Base-by-base conservation (phyloP, 2,888 invertebrate genomes). In the Amblyjoppa proteus region DNA sequence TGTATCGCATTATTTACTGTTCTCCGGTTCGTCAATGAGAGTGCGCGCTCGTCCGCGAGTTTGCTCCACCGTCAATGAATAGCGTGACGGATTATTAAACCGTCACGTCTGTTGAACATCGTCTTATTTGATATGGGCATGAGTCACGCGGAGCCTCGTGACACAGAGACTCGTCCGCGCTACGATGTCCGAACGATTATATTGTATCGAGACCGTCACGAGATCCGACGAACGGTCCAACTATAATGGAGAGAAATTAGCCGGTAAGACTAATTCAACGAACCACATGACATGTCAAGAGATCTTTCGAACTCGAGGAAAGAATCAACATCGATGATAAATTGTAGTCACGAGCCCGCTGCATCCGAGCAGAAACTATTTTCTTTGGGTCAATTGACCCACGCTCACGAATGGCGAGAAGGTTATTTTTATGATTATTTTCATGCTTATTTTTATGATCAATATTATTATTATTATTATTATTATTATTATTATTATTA, bases 31-130 rank as follows among this genome's bases (percentile, higher is more conserved):
- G 68, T 77, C 68, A 68, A 77, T 77, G 77, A 68, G 77, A 77
- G 25, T 77, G 66, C 75, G 49, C 4, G 16, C 31, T n/a, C 11
- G 41, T 61, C 25, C 68, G 38, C n/a, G 41, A 49, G 70, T 71
- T 64, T 16, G 49, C 51, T 41, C 70, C 34, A 64, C 49, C 49
- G 80, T 80, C 80, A 73, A 80, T 80, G 80, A 80, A 73, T 73
- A 56, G 51, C 80, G 73, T 80, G 80, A 80, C 78, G 70, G 20
- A n/a, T 31, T 64, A 49, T 73, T 56, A 71, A 71, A 71, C 34
- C 51, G 56, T n/a, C 13, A 9, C 79, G 70, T 64, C 79, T 64
- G 38, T 71, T 64, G 38, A 73, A 53, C 51, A 16, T 80, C 51
- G 66, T 66, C 66, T 71, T 64, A 71, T 71, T 70, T 31, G 49